Evolutionary conservation across 2,113 vertebrate species (phyloP), one percentile per base, ranked within the genome.

Genomic region (Pungitius pungitius): DNA sequence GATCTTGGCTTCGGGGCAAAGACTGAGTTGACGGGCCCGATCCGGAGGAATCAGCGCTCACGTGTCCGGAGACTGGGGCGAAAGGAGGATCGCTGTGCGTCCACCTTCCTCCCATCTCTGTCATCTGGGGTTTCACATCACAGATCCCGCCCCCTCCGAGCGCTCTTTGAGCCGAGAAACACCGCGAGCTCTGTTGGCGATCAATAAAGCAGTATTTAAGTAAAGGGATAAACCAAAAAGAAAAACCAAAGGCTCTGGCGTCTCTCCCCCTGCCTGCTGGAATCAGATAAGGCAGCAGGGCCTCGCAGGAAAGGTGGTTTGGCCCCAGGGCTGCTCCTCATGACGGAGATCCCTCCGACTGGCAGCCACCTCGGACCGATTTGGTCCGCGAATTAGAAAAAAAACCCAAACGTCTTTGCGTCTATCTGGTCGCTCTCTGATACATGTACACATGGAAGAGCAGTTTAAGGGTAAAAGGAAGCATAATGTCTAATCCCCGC

Each of bases 201-300:
- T 93, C 90, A 92, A 89, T 93, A 88, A 89, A 84, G 75, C 85
- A 49, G 78, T 87, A 76, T 88, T 63, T 87, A 75, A 86, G 72
- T 59, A 78, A 60, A 69, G 75, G 73, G 84, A 88, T 85, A 75
- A 78, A 75, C 71, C 84, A 84, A 35, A 35, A 35, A 35, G 67
- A 83, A 80, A 87, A 88, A 87, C 85, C 85, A 87, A 91, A 92
- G 81, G 68, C 76, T 71, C 63, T 64, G 92, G 88, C 91, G 87
- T 86, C 77, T 83, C 39, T 18, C 26, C 77, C 73, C 61, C n/a
- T n/a, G 68, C 89, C 85, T 90, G 90, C 77, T 90, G 87, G 86
- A 86, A 89, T 91, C 90, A 90, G 91, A 93, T 90, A 90, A 89
- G 86, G 72, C 68, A 85, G 82, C 51, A 27, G 47, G 77, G 82